phyloP scores from a whole-genome alignment of 2,888 invertebrate genomes.

The Drosophila affinis region DNA sequence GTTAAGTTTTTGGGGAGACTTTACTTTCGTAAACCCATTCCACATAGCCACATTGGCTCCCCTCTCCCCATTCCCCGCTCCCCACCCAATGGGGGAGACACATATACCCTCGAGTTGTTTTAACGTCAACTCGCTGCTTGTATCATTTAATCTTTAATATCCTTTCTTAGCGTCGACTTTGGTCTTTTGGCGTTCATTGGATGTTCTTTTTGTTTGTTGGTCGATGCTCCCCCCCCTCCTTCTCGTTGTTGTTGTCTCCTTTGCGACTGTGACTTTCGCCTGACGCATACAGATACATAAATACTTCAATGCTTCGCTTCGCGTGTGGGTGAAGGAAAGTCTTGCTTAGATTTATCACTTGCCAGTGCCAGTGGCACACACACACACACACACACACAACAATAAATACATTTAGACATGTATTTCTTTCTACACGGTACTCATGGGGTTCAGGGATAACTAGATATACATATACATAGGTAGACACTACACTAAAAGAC shows the following conservation, averaged over 20 bases:
- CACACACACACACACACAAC: slow-evolving; percentile 15
- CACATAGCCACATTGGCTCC: background rate
- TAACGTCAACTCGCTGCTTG: slow-evolving; percentile 63
- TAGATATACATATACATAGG: too few species aligned
- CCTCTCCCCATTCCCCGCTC: too few species aligned
- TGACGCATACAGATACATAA: slow-evolving; percentile 35
- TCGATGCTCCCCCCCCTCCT: slow-evolving; percentile 11
- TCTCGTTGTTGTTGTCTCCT: slow-evolving; percentile 51
- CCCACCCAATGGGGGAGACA: slow-evolving; percentile 15
- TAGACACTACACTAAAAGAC: too few species aligned
- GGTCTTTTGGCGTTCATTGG: slow-evolving; percentile 62
- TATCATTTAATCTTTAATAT: slow-evolving; percentile 80
- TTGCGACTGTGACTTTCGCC: slow-evolving; percentile 65
- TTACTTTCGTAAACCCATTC: slow-evolving; percentile 3
- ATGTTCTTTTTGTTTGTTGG: slow-evolving; percentile 24
- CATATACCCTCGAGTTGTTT: slow-evolving; percentile 18
- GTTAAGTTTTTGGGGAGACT: slow-evolving; percentile 33
- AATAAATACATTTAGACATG: background rate
- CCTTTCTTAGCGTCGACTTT: slow-evolving; percentile 78
- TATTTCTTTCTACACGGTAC: background rate
- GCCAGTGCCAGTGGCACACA: slow-evolving; percentile 60
- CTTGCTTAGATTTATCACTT: slow-evolving; percentile 77
- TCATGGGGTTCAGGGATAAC: slow-evolving; percentile 5
- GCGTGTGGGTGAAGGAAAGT: slow-evolving; percentile 36
- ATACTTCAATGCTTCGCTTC: slow-evolving; percentile 16